Base-by-base conservation (phyloP, 1,140 invertebrate genomes). In the Lucilia cuprina region DNA sequence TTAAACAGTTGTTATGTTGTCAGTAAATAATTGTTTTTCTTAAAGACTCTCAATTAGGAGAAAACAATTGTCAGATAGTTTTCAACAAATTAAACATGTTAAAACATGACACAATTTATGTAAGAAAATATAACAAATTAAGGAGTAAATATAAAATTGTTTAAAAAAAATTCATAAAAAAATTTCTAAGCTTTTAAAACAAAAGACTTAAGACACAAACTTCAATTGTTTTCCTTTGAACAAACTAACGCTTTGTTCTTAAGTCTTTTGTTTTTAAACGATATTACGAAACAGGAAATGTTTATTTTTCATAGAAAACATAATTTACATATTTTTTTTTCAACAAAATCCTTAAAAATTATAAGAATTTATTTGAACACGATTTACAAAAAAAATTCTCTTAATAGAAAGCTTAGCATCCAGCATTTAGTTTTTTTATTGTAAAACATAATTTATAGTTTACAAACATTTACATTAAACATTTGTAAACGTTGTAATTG, bases 401-500 rank as follows among this genome's bases (percentile, higher is more conserved):
- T 41, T 8, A 8, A 41, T 41, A 41, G 41, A 41, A 41, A 41
- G 41, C 41, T 8, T 41, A 8, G 41, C 41, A 41, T 41, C 41
- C 41, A 41, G 7, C 5, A 10, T 41, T 41, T 41, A 55, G 14
- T 55, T 12, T 12, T 55, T 8, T 55, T 10, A 55, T 41, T 8
- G 19, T 0, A 70, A 70, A 21, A 25, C 65, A 70, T 70, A 70
- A 70, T 70, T 70, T 70, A 70, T 21, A 12, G 65, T 70, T 70
- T 25, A 60, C 55, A 60, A 21, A 70, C 65, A 9, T 12, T 25
- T 25, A 70, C 65, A 70, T 70, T 70, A 70, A 21, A 70, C 65
- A 70, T 70, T 70, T 70, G n/a, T 70, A 70, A 70, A 70, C n/a
- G 65, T 70, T 70, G 65, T 70, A 70, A 70, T 70, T 70, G 19